A percentile compares a stretch with the other conserved stretches of the same genome.
Evolutionary conservation across 1,140 invertebrate species (phyloP).

Genomic region (Meteorus sp.): DNA sequence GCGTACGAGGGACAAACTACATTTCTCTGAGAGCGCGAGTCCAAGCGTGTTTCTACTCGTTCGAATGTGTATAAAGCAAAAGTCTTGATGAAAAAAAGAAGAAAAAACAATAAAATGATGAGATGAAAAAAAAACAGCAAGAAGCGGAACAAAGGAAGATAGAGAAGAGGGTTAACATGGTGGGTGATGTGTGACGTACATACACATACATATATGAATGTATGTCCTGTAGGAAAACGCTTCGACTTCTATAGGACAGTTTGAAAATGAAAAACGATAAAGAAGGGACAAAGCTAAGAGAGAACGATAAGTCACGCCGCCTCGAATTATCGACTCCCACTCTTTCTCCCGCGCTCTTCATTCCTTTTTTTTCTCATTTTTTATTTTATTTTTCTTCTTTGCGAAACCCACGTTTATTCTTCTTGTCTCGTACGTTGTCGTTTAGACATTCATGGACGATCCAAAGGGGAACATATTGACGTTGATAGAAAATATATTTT

Average conservation of each 20-base stretch:
- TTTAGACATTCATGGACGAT: conserved; percentile 5
- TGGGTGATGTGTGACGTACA: too few species aligned
- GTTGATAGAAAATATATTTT: conserved; percentile 29
- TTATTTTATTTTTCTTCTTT: background rate
- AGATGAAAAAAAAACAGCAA: background rate
- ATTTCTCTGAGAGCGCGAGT: background rate
- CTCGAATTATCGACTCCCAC: conserved; percentile 26
- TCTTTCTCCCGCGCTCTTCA: conserved; percentile 6
- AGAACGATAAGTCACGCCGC: conserved; percentile 23
- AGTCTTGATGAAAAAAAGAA: background rate
- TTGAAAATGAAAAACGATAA: conserved; percentile 23
- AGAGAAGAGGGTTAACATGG: background rate
- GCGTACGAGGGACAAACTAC: background rate
- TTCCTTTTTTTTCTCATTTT: conserved; percentile 2
- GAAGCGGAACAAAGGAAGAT: background rate
- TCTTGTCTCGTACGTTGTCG: background rate
- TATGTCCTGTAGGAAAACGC: too few species aligned
- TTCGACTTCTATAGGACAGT: too few species aligned
- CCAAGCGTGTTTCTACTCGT: background rate
- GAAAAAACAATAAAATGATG: background rate
- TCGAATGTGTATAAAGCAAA: background rate
- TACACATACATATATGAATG: too few species aligned
- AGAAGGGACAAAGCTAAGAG: conserved; percentile 11
- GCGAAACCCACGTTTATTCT: too few species aligned
- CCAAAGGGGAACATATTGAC: background rate